Base-by-base conservation (phyloP, 2,888 invertebrate genomes). In the Hirtodrosophila trivittata region DNA sequence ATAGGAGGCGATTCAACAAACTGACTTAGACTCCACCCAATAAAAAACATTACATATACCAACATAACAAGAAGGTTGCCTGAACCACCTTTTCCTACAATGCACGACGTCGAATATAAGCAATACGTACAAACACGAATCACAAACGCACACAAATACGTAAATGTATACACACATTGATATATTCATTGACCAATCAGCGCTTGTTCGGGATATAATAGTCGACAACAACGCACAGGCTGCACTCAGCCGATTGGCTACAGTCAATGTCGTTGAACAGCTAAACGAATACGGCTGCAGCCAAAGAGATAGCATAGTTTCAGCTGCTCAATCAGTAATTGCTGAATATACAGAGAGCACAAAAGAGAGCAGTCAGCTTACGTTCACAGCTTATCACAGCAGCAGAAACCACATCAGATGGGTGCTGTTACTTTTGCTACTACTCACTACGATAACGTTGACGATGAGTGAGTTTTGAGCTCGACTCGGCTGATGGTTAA, bases 21-120 rank as follows among this genome's bases (percentile, higher is more conserved):
- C n/a, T n/a, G 38, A 42, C 51, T 21, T 51, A 55, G 45, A 47
- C 71, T 71, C 73, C 74, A 68, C 74, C 72, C 72, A 72, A 74
- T 74, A 38, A 35, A n/a, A n/a, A n/a, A n/a, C n/a, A n/a, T n/a
- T 47, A 60, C 52, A 18, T 10, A 16, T n/a, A 46, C 35, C 16
- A 49, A 13, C 21, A 26, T 30, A 14, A 9, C 7, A 8, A 12
- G 25, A n/a, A 30, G 28, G n/a, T 38, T 12, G 42, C 18, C 49
- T 60, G 47, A 59, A 73, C 65, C 74, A 74, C n/a, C 65, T 58
- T 42, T 67, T 73, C 73, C 66, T 62, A 66, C 60, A 67, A 55
- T 18, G 32, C 38, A 56, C 38, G 57, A 50, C 16, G 14, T 8
- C 8, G 12, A 28, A 13, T 18, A 13, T 13, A 18, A 18, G 33